Percentiles rank a stretch among this genome's conserved stretches.
Conservation (phyloP, 2,888 invertebrate species). For the Linyphia triangularis region DNA sequence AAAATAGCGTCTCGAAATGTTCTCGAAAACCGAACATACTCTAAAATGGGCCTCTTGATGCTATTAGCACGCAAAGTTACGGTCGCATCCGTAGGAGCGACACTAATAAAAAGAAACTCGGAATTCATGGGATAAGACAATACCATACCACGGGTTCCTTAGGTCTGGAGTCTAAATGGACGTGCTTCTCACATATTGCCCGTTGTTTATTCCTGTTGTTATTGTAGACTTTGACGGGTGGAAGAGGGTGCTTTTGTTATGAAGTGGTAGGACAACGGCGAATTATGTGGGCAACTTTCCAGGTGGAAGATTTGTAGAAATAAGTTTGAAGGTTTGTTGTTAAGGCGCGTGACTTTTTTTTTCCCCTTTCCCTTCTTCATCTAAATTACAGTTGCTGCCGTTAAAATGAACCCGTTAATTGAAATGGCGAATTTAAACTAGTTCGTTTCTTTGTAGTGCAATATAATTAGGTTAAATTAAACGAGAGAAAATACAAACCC, state of each 20-base stretch:
- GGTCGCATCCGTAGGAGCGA: conserved; percentile 17
- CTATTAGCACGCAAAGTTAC: conserved; percentile 46
- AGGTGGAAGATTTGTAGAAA: not conserved
- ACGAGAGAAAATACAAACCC: too few species aligned
- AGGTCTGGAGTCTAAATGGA: conserved; percentile 15
- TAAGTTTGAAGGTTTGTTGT: not conserved
- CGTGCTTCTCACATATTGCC: conserved; percentile 1
- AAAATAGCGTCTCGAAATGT: conserved; percentile 48
- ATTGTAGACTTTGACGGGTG: conserved; percentile 13
- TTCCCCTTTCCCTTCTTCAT: too few species aligned
- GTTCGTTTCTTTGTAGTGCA: too few species aligned
- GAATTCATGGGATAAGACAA: conserved; percentile 12
- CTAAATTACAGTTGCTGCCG: too few species aligned
- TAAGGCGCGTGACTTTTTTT: too few species aligned
- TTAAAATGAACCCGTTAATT: too few species aligned
- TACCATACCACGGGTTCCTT: conserved; percentile 19
- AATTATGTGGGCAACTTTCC: conserved; percentile 14
- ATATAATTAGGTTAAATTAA: too few species aligned
- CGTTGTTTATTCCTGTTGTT: conserved; percentile 42
- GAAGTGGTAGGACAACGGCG: conserved; percentile 8
- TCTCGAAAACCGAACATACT: not conserved
- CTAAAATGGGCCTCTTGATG: conserved; percentile 32
- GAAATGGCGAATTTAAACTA: too few species aligned
- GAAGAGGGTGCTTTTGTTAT: conserved; percentile 1
- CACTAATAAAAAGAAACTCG: conserved; percentile 25